Base-by-base conservation (phyloP, 2,113 vertebrate species). In the Elachura formosa region DNA sequence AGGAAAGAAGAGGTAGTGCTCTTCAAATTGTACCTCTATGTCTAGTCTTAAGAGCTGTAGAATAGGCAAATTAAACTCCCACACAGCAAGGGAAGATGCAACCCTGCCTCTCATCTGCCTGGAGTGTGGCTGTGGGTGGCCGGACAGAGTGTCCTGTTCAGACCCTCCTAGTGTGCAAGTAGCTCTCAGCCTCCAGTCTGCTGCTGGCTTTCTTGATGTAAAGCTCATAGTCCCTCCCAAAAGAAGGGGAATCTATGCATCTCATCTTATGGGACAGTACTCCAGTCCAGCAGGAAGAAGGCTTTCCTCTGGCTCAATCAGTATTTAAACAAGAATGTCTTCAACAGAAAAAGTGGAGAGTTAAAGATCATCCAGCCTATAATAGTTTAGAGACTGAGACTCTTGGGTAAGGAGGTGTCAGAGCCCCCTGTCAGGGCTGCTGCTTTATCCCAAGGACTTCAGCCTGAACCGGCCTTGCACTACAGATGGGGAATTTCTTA, bases 391-490 rank as follows among this genome's bases (percentile, higher is more conserved):
- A 84, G 28, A n/a, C 43, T 59, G 38, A 11, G 23, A 58, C 23
- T 51, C 23, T n/a, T 69, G 24, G 5, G 11, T 2, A 6, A 76
- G 21, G 14, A 29, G 10, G 2, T 45, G 41, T 54, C 2, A 0
- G 18, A 81, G 7, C 4, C n/a, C 20, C 40, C 22, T 14, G 41
- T 75, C 33, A 69, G 52, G 18, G 25, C 49, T 56, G 48, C 34
- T 76, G 31, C 45, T 75, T 79, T 33, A 43, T 21, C 73, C 11
- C 34, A 76, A 36, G 14, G 12, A 55, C 28, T 76, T 72, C 82
- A 83, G 19, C 23, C 49, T 64, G 29, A 66, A 21, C 34, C 22
- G 34, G 20, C n/a, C 29, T 85, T 62, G 54, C 51, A 82, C 21
- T 36, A 72, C 45, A 90, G 74, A 24, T 10, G 12, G 21, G 5